Evolutionary conservation across 2,113 vertebrate genomes (phyloP).

Genomic region (Rhabdornis inornatus): DNA sequence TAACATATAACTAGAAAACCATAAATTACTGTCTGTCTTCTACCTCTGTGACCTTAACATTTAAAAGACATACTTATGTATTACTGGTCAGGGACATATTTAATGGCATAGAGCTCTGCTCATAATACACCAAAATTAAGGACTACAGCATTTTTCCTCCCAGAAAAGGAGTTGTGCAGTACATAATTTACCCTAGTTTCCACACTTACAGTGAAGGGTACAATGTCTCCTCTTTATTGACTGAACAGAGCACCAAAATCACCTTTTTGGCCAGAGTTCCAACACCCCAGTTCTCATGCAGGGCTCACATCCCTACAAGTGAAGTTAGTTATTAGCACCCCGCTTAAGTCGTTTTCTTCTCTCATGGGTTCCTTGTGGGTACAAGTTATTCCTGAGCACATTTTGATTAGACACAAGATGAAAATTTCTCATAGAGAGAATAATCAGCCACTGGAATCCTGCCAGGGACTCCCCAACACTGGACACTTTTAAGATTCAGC

Average conservation of each 20-base stretch:
- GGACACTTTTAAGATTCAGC: neutral
- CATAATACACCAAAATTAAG: slow-evolving; percentile 1
- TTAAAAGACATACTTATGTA: neutral
- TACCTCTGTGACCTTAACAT: neutral
- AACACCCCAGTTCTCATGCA: fast-evolving
- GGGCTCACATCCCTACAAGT: neutral
- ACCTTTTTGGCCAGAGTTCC: neutral
- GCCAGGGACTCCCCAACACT: neutral
- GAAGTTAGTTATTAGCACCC: neutral
- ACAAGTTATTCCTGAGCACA: neutral
- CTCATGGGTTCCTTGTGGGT: neutral
- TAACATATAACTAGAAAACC: neutral
- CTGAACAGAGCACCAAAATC: neutral
- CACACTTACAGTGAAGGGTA: neutral
- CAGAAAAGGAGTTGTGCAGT: neutral
- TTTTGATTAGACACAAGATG: neutral
- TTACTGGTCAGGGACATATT: neutral
- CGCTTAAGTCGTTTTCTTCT: neutral
- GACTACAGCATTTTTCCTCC: neutral
- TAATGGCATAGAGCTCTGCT: neutral
- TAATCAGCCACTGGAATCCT: neutral
- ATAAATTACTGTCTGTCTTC: neutral
- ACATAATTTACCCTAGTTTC: neutral
- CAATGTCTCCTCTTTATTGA: neutral
- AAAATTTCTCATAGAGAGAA: neutral